A percentile compares a stretch with the other conserved stretches of the same genome.
Conservation (phyloP, 1,140 invertebrate species). For the Nomia melanderi region DNA sequence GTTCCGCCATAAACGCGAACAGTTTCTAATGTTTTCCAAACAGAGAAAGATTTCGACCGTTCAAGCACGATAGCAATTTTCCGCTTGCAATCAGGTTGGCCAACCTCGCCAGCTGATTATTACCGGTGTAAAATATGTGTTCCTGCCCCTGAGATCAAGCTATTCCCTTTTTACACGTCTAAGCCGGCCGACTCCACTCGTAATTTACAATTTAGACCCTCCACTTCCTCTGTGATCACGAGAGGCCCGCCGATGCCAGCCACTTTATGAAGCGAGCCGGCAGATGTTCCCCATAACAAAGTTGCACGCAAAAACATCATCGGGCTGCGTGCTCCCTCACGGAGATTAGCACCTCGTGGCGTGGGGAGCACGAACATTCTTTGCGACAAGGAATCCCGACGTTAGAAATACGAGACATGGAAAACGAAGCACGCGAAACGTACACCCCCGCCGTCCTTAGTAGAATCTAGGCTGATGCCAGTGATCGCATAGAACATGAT, state of each 20-base stretch:
- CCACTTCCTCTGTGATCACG: constrained; percentile 41
- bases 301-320: constrained; percentile 44
- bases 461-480: no score
- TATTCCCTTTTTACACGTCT: constrained; percentile 33
- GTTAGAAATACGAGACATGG: not conserved
- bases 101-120: constrained; percentile 18
- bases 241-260: constrained; percentile 24
- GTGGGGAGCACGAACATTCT: not conserved
- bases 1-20: not conserved
- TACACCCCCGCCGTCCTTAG: no score
- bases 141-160: constrained; percentile 19
- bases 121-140: constrained; percentile 26
- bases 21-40: not conserved
- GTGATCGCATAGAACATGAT: no score
- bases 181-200: constrained; percentile 43
- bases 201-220: constrained; percentile 57
- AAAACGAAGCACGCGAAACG: not conserved
- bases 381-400: not conserved
- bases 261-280: constrained; percentile 15
- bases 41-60: not conserved
- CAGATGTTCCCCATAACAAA: constrained; percentile 32
- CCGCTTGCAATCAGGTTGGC: not conserved
- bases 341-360: constrained; percentile 7
- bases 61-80: constrained; percentile 30
- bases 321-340: not conserved